Conservation (phyloP, 92 coral and sea anemone species). For the Hydrozoanthus gracilis region DNA sequence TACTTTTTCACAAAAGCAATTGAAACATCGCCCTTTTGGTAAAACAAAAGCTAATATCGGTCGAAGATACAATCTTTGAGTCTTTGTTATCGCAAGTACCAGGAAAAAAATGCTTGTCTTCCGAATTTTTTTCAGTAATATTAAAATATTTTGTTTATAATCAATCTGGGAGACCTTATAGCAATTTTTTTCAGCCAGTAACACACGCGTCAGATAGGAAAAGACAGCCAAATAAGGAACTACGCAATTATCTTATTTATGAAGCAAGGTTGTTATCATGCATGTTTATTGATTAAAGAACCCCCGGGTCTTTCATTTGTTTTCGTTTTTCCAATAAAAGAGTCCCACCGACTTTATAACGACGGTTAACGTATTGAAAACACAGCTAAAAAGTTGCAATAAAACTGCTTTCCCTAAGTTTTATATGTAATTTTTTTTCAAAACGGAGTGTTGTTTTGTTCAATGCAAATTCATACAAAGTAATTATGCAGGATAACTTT, state of each 20-base stretch:
- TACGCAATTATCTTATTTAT: background rate
- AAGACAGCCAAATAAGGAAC: background rate
- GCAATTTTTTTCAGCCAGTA: background rate
- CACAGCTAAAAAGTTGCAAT: background rate
- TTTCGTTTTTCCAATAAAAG: background rate
- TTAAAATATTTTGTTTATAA: background rate
- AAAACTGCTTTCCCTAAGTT: background rate
- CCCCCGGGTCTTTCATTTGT: background rate
- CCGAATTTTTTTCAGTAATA: background rate
- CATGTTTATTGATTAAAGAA: background rate
- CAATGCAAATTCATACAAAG: background rate
- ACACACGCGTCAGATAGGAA: conserved; percentile 4
- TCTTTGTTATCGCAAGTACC: background rate
- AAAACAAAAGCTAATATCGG: background rate
- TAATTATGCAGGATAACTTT: background rate
- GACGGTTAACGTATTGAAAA: background rate
- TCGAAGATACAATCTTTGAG: conserved; percentile 2
- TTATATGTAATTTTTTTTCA: background rate
- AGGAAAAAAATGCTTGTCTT: background rate
- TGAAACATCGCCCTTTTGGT: background rate
- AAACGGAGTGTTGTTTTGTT: background rate
- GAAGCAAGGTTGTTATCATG: background rate
- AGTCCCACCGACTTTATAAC: background rate
- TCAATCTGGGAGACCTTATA: background rate
- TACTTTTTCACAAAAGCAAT: background rate